A percentile compares a stretch with the other conserved stretches of the same genome.
phyloP scores from a whole-genome alignment of 2,888 invertebrate genomes.

The Meghimatium bilineatum region DNA sequence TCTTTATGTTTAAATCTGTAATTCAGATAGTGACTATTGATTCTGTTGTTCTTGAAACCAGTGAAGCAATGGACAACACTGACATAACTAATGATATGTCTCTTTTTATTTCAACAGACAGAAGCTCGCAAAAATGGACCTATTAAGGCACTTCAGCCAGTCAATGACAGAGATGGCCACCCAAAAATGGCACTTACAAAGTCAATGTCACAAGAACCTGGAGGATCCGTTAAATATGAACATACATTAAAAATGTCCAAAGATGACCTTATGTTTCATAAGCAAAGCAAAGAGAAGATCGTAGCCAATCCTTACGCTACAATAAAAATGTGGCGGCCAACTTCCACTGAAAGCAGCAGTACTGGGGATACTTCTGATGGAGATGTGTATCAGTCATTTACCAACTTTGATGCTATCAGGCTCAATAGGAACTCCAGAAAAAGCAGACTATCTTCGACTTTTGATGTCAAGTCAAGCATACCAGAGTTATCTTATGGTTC shows the following conservation, averaged over 20 bases:
- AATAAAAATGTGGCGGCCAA: constrained; percentile 69
- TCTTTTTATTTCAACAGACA: constrained; percentile 53
- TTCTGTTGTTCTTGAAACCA: too few relatives aligned
- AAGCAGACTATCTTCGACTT: not conserved
- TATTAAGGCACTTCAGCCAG: constrained; percentile 68
- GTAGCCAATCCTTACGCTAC: constrained; percentile 67
- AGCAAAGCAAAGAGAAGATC: constrained; percentile 50
- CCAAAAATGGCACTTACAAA: not conserved
- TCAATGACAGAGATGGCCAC: constrained; percentile 44
- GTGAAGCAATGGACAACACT: too few relatives aligned
- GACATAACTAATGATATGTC: not conserved
- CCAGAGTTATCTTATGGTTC: not conserved
- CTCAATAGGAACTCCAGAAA: not conserved
- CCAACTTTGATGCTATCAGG: constrained; percentile 51
- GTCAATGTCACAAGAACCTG: not conserved
- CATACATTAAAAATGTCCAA: constrained; percentile 50
- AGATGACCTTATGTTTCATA: constrained; percentile 57
- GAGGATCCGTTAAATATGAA: constrained; percentile 17
- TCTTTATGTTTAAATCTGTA: too few relatives aligned
- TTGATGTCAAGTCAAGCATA: not conserved
- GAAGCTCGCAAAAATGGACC: constrained; percentile 66
- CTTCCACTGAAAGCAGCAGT: constrained; percentile 59
- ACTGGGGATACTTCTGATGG: constrained; percentile 46
- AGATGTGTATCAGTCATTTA: constrained; percentile 54
- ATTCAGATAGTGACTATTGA: too few relatives aligned